phyloP scores from a whole-genome alignment of 2,888 invertebrate genomes.

The Andrena marginata region DNA sequence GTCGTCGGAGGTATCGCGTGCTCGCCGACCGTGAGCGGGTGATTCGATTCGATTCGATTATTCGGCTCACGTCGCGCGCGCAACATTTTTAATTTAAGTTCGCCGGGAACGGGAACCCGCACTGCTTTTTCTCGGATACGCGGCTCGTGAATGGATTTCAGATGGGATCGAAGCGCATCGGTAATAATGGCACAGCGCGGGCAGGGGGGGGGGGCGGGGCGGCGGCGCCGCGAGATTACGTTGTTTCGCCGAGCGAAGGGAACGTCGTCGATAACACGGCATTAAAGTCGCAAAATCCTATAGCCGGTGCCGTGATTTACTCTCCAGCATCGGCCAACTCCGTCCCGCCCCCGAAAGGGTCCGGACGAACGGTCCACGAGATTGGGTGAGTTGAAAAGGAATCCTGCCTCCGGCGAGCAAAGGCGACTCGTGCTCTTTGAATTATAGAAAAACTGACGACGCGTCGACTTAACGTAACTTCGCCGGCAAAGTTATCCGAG shows the following conservation, averaged over 20 bases:
- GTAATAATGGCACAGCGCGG: constrained; percentile 10
- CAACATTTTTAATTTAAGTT: constrained; percentile 73
- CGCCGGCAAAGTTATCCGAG: not conserved
- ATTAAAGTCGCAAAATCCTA: constrained; percentile 16
- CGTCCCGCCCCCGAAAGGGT: not conserved
- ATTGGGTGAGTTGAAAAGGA: not conserved
- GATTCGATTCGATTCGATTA: constrained; percentile 43
- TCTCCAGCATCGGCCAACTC: not conserved
- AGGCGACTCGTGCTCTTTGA: not conserved
- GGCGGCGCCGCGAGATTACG: constrained; percentile 21
- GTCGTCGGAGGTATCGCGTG: not conserved
- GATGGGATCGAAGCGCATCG: constrained; percentile 41
- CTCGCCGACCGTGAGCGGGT: not conserved
- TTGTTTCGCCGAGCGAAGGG: constrained; percentile 12
- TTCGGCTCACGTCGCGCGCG: constrained; percentile 62
- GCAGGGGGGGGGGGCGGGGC: no score
- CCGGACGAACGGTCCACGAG: not conserved
- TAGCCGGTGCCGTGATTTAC: not conserved
- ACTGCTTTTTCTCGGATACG: constrained; percentile 30
- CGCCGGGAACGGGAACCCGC: constrained; percentile 49
- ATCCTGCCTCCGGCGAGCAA: not conserved
- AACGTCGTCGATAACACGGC: constrained; percentile 20
- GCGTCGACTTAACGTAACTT: constrained; percentile 8
- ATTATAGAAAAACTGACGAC: constrained; percentile 14
- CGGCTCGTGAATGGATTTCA: constrained; percentile 59